A percentile compares a stretch with the other conserved stretches of the same genome.
Conservation (phyloP, 2,113 vertebrate species). For the Syngnathoides biaculeatus region DNA sequence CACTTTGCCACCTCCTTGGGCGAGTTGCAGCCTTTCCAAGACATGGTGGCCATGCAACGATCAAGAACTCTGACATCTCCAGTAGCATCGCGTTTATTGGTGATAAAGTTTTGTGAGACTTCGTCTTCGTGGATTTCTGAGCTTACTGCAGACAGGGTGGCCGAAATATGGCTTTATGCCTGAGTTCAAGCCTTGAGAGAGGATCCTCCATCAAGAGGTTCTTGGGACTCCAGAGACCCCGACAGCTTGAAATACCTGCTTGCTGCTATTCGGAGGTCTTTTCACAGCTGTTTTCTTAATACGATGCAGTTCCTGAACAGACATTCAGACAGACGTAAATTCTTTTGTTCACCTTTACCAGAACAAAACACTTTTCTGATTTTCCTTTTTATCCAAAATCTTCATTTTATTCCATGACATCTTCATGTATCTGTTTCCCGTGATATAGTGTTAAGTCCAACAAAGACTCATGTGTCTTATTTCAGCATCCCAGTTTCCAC, state of each 20-base stretch:
- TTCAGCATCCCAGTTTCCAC: conserved; percentile 31
- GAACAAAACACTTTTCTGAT: neutral
- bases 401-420: neutral
- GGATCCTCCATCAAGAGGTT: neutral
- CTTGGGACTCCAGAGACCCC: neutral
- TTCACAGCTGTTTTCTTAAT: neutral
- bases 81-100: neutral
- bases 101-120: neutral
- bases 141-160: neutral
- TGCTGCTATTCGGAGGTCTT: neutral
- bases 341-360: neutral
- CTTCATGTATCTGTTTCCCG: neutral
- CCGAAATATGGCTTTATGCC: neutral
- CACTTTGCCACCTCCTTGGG: neutral
- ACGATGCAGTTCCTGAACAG: neutral
- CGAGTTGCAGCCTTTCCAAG: neutral
- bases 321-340: neutral
- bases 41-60: neutral
- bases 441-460: neutral
- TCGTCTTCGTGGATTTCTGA: neutral
- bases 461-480: conserved; percentile 27
- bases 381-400: neutral
- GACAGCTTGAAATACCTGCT: neutral
- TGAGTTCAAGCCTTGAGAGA: neutral
- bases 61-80: too few relatives aligned